These are phyloP conservation scores for Apamea crenata DNA, from an alignment of 2,888 invertebrate genomes.

Conservation along the genomic window DNA sequence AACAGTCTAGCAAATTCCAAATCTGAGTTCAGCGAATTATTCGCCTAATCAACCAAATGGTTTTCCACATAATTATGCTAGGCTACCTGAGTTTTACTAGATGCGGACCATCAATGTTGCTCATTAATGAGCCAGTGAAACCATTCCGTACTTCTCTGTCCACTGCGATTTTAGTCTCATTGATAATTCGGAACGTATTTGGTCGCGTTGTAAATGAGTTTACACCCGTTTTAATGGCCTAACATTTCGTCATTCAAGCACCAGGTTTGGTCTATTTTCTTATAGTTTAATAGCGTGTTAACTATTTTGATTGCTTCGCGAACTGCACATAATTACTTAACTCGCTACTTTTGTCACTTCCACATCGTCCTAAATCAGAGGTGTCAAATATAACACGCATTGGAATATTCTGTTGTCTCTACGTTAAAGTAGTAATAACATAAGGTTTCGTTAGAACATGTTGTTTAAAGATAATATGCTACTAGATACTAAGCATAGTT, in stretches of 20 bases:
- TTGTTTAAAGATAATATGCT: constrained; percentile 49
- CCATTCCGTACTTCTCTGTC: neutral
- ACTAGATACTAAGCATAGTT: constrained; percentile 21
- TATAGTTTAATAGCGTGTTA: constrained; percentile 72
- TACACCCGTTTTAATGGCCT: constrained; percentile 16
- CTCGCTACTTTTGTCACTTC: constrained; percentile 80
- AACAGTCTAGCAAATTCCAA: neutral
- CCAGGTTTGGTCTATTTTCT: constrained; percentile 58
- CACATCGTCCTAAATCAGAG: constrained; percentile 69
- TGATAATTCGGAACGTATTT: constrained; percentile 44
- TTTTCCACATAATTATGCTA: neutral
- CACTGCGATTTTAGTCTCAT: constrained; percentile 20
- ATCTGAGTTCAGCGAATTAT: neutral
- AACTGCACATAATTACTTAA: constrained; percentile 79
- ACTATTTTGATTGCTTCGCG: constrained; percentile 80
- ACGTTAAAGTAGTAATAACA: constrained; percentile 43
- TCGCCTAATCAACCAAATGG: neutral
- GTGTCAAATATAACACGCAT: constrained; percentile 67
- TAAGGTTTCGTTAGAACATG: constrained; percentile 34
- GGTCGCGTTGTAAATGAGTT: constrained; percentile 27
- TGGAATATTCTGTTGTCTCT: constrained; percentile 46
- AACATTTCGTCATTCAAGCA: constrained; percentile 46
- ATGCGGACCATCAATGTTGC: neutral
- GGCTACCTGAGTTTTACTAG: neutral
- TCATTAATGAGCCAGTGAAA: neutral